These are phyloP conservation scores for Ceramica pisi DNA, from an alignment of 2,888 invertebrate genomes.

Conservation along the genomic window DNA sequence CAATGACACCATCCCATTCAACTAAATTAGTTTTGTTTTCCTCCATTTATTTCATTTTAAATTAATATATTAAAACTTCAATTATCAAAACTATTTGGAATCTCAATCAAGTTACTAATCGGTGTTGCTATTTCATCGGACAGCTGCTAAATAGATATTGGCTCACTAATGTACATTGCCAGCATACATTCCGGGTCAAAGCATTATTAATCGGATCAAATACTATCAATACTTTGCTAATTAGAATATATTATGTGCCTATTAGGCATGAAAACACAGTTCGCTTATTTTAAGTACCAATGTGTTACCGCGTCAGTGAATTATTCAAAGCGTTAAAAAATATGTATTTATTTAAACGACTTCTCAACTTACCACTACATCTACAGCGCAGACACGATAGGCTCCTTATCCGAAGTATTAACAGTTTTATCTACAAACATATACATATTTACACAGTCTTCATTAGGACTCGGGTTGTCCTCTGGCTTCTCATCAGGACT, in stretches of 20 bases:
- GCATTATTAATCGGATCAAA: constrained; percentile 4
- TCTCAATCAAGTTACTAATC: constrained; percentile 20
- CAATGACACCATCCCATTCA: constrained; percentile 8
- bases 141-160: neutral
- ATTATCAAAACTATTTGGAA: constrained; percentile 22
- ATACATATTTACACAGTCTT: constrained; percentile 88
- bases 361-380: constrained; percentile 76
- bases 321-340: constrained; percentile 20
- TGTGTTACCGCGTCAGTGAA: constrained; percentile 13
- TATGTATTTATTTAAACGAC: constrained; percentile 36
- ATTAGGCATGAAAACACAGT: neutral
- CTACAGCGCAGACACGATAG: constrained; percentile 87
- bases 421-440: constrained; percentile 88
- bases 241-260: neutral
- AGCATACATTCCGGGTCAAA: neutral
- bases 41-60: constrained; percentile 18
- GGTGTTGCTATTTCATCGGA: neutral
- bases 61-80: constrained; percentile 7
- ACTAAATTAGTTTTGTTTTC: constrained; percentile 27
- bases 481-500: constrained; percentile 88
- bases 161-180: neutral
- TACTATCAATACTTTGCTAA: neutral
- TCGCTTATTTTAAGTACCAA: neutral
- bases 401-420: constrained; percentile 85
- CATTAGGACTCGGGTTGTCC: constrained; percentile 83